A percentile compares a stretch with the other conserved stretches of the same genome.
These are phyloP conservation scores for Ammodytes marinus DNA, from an alignment of 2,113 vertebrate species.

Conservation along the genomic window DNA sequence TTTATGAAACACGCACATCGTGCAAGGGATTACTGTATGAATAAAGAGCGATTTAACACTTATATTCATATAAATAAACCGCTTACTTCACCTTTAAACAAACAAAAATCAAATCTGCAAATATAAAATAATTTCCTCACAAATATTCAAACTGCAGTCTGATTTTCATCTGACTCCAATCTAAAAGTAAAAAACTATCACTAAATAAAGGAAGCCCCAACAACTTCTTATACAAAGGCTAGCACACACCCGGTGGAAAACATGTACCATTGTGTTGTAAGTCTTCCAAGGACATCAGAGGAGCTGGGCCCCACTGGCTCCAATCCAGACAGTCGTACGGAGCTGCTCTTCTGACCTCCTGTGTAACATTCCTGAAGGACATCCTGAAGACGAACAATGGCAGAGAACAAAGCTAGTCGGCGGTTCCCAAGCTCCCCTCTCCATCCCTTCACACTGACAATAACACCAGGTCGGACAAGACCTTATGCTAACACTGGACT, in stretches of 20 bases:
- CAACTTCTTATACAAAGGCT: background rate
- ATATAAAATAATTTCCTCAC: background rate
- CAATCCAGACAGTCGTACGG: constrained; percentile 35
- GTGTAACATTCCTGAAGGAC: constrained; percentile 72
- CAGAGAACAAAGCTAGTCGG: constrained; percentile 72
- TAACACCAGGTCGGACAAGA: constrained; percentile 36
- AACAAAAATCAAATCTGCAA: background rate
- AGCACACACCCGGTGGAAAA: constrained; percentile 8
- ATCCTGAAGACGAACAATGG: constrained; percentile 81
- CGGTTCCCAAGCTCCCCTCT: constrained; percentile 70
- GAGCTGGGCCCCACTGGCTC: constrained; percentile 12
- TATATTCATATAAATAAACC: no score
- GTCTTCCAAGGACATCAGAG: constrained; percentile 45
- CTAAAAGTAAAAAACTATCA: background rate
- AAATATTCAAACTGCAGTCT: background rate
- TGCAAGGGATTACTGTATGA: no score
- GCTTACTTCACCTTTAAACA: no score
- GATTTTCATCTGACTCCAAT: background rate
- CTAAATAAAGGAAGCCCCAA: background rate
- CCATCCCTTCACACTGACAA: background rate
- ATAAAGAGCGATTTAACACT: no score
- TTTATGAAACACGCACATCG: no score
- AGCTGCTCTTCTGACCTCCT: constrained; percentile 55
- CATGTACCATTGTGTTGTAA: constrained; percentile 6
- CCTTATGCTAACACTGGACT: constrained; percentile 16